Evolutionary conservation across 2,888 invertebrate genomes (phyloP).

Genomic region (Lamellibrachia satsuma): DNA sequence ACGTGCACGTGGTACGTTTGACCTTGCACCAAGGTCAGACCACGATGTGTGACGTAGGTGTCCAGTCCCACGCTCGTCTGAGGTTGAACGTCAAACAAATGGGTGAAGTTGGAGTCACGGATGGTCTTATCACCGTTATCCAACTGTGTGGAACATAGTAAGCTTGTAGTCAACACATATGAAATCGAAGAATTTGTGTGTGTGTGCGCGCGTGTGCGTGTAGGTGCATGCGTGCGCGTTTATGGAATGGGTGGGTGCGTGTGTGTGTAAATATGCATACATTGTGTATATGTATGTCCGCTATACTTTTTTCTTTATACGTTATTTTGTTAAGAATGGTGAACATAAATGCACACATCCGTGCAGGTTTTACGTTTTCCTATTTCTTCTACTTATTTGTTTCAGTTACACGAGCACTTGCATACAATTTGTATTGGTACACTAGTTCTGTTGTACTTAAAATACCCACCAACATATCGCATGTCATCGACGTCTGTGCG

Average conservation of each 20-base stretch:
- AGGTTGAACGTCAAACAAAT: not conserved
- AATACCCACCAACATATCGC: not conserved
- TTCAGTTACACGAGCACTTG: too few relatives aligned
- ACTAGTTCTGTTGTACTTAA: too few relatives aligned
- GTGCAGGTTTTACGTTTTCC: too few relatives aligned
- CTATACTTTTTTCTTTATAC: too few relatives aligned
- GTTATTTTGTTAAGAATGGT: too few relatives aligned
- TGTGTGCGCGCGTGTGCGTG: not conserved
- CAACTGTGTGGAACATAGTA: not conserved
- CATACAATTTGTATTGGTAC: too few relatives aligned
- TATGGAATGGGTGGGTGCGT: too few relatives aligned
- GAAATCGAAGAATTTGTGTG: too few relatives aligned
- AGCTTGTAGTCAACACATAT: not conserved
- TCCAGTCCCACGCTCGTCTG: not conserved
- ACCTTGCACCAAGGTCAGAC: constrained; percentile 17
- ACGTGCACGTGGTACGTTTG: constrained; percentile 26
- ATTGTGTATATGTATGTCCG: too few relatives aligned
- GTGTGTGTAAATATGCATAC: too few relatives aligned
- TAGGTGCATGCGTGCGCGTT: not conserved
- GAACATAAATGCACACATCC: too few relatives aligned
- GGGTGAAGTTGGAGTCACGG: not conserved
- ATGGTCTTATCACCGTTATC: not conserved
- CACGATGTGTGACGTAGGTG: not conserved
- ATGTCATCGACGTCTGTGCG: not conserved
- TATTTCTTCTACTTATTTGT: too few relatives aligned